These are phyloP conservation scores for Paraplagusia blochii DNA, from an alignment of 2,113 vertebrate species.

Conservation along the genomic window DNA sequence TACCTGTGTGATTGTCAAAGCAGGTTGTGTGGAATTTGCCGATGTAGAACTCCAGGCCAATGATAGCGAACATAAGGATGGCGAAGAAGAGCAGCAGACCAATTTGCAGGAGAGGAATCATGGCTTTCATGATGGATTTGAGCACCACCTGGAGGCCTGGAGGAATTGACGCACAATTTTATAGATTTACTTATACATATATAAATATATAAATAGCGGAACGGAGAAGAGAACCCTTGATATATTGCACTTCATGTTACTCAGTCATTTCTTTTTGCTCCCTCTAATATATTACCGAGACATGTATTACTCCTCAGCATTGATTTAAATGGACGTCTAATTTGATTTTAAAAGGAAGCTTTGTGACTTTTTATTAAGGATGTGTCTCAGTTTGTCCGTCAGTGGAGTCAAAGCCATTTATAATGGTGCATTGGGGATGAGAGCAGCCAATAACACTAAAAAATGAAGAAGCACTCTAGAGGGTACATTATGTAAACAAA, in stretches of 20 bases:
- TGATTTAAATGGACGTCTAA: background rate
- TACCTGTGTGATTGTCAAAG: conserved; percentile 87
- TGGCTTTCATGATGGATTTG: conserved; percentile 97
- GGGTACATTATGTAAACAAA: conserved; percentile 47
- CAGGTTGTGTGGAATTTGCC: conserved; percentile 93
- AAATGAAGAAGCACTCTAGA: conserved; percentile 46
- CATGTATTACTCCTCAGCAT: background rate
- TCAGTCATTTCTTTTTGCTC: no score
- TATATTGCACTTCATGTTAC: no score
- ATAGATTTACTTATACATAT: no score
- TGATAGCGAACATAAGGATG: conserved; percentile 96
- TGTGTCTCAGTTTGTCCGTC: conserved; percentile 41
- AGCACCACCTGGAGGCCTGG: conserved; percentile 94
- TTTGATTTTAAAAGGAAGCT: conserved; percentile 25
- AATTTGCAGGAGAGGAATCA: conserved; percentile 94
- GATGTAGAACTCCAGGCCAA: conserved; percentile 96
- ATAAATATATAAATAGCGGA: no score
- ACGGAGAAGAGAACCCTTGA: no score
- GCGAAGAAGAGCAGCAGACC: conserved; percentile 93
- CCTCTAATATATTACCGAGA: no score
- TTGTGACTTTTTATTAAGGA: conserved; percentile 54
- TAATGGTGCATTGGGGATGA: conserved; percentile 55
- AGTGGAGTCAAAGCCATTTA: conserved; percentile 53
- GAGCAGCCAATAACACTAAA: conserved; percentile 51
- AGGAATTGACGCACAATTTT: conserved; percentile 15